These are phyloP conservation scores for Patella pellucida DNA, from an alignment of 2,888 invertebrate species.

Conservation along the genomic window DNA sequence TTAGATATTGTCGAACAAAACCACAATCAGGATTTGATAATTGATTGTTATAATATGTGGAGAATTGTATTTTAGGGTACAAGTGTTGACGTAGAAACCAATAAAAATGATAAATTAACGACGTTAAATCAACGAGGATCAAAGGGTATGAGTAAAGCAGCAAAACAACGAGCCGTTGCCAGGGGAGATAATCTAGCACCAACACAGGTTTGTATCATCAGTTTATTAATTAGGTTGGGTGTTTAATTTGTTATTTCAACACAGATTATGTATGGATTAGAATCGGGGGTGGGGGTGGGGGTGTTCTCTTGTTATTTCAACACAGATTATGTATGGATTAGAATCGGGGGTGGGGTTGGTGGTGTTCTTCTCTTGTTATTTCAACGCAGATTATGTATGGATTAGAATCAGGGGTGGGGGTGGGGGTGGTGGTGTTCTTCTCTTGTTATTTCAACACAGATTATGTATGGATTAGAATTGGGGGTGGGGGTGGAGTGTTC, in stretches of 20 bases:
- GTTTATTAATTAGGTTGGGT: background rate
- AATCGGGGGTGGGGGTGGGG: too few species aligned
- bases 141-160: constrained; percentile 50
- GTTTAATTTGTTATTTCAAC: background rate
- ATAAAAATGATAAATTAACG: constrained; percentile 24
- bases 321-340: background rate
- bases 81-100: constrained; percentile 29
- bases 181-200: constrained; percentile 55
- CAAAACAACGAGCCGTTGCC: constrained; percentile 61
- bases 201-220: constrained; percentile 48
- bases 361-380: too few species aligned
- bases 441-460: too few species aligned
- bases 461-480: background rate
- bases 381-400: background rate
- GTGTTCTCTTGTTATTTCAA: too few species aligned
- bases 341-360: too few species aligned
- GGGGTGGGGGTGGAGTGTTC: too few species aligned
- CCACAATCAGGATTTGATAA: too few species aligned
- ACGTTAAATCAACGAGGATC: constrained; percentile 30
- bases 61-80: constrained; percentile 16
- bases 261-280: background rate
- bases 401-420: too few species aligned
- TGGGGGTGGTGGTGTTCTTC: too few species aligned
- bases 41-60: background rate
- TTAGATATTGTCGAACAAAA: too few species aligned